Base-by-base conservation (phyloP, 2,888 invertebrate species). In the Margaritifera margaritifera region DNA sequence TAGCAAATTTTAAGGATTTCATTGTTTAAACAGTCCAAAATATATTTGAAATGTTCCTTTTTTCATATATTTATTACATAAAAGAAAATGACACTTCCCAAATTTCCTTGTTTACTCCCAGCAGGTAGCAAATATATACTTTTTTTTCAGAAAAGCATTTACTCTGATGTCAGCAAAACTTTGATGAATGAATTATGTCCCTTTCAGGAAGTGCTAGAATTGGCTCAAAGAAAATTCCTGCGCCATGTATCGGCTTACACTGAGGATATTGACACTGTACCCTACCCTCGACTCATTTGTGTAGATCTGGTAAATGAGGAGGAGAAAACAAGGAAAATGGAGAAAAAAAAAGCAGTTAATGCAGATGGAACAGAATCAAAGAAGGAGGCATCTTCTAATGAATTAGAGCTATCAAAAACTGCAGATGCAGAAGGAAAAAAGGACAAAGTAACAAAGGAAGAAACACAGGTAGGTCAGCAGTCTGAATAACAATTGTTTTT, bases 221-320 rank as follows among this genome's bases (percentile, higher is more conserved):
- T 88, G 57, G 82, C 87, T 11, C 87, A 89, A 75, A 75, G 88
- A 51, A 88, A 88, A 71, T 84, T 88, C 68, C 77, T 88, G 22
- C 83, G 88, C 19, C 87, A 86, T 67, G 64, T 87, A 24, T 68
- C 74, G 0, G 66, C 71, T n/a, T 84, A 82, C 62, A 74, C 80
- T 20, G 80, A 81, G 15, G 67, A 78, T 8, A 76, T 78, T 64
- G 81, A 81, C 54, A 72, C 73, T n/a, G 82, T 73, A 27, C 77
- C 81, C 1, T 88, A 83, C 64, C 87, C 88, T 8, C 72, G 82
- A 15, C 79, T 88, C 19, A 71, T 86, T 25, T 68, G 86, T 24
- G 70, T 88, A 8, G 87, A 88, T 75, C 78, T 84, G 51, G 61
- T 77, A 4, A 63, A 65, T 15, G 71, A 75, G 20, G 63, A 66